These are phyloP conservation scores for Drosophila antonietae DNA, from an alignment of 2,888 invertebrate species.

Conservation along the genomic window DNA sequence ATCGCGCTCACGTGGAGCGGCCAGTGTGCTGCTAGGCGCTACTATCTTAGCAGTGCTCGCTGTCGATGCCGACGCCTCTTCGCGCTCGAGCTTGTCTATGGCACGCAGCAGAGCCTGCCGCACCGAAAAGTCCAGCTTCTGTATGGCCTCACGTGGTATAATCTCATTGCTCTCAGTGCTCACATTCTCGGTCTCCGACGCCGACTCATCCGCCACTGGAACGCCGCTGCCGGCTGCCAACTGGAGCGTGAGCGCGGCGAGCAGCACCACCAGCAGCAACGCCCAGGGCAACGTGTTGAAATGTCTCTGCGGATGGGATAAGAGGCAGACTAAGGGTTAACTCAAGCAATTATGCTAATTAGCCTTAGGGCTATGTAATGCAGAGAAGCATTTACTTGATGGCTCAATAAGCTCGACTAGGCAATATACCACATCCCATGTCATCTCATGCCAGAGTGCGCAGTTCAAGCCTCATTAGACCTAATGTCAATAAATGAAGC, in stretches of 20 bases:
- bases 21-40: conserved; percentile 42
- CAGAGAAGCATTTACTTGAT: conserved; percentile 36
- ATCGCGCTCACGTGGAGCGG: conserved; percentile 66
- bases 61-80: conserved; percentile 77
- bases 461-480: conserved; percentile 64
- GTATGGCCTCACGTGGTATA: conserved; percentile 86
- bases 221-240: conserved; percentile 33
- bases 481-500: conserved; percentile 34
- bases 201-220: conserved; percentile 28
- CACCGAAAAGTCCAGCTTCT: conserved; percentile 89
- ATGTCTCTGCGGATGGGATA: conserved; percentile 54
- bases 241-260: conserved; percentile 66
- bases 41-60: conserved; percentile 42
- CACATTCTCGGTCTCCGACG: conserved; percentile 59
- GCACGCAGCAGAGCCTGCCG: conserved; percentile 91
- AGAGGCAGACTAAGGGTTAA: conserved; percentile 9
- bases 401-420: conserved; percentile 24
- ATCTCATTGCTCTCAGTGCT: conserved; percentile 83
- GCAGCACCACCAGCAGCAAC: conserved; percentile 62
- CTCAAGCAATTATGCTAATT: conserved; percentile 31
- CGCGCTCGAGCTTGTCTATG: conserved; percentile 90
- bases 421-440: background rate
- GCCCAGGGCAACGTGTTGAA: conserved; percentile 68
- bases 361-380: conserved; percentile 20
- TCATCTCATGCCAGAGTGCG: conserved; percentile 24